Evolutionary conservation across 2,888 invertebrate genomes (phyloP).

Genomic region (Leistus spinibarbis): DNA sequence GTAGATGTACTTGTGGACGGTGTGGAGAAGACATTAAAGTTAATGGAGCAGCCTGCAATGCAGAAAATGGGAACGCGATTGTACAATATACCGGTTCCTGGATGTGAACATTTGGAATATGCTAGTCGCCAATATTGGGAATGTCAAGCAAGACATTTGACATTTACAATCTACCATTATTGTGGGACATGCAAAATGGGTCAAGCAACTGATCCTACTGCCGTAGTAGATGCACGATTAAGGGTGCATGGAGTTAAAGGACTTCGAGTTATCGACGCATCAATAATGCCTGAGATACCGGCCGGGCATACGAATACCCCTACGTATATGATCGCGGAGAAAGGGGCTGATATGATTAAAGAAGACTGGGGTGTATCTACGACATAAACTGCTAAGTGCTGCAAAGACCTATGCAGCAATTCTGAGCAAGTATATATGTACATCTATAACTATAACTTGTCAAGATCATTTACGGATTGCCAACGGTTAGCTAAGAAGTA

Average conservation of each 20-base stretch:
- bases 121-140: slow-evolving; percentile 73
- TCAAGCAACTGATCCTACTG: slow-evolving; percentile 59
- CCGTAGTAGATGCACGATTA: slow-evolving; percentile 69
- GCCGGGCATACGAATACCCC: slow-evolving; percentile 81
- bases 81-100: slow-evolving; percentile 65
- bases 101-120: slow-evolving; percentile 64
- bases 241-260: slow-evolving; percentile 70
- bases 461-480: no score
- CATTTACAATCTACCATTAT: slow-evolving; percentile 74
- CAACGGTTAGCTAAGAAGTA: no score
- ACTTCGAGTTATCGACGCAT: slow-evolving; percentile 77
- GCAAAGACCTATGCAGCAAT: no score
- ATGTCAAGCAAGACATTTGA: slow-evolving; percentile 70
- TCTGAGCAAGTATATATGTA: no score
- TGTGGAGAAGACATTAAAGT: slow-evolving; percentile 64
- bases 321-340: slow-evolving; percentile 81
- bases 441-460: no score
- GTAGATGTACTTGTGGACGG: slow-evolving; percentile 69
- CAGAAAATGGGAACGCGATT: slow-evolving; percentile 64
- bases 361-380: slow-evolving; percentile 55
- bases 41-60: slow-evolving; percentile 65
- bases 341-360: slow-evolving; percentile 74
- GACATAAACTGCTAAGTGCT: no score
- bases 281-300: slow-evolving; percentile 78
- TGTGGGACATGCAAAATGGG: slow-evolving; percentile 74